Evolutionary conservation across 2,797 vertebrate species (phyloP).

Genomic region (Centroberyx gerrardi): DNA sequence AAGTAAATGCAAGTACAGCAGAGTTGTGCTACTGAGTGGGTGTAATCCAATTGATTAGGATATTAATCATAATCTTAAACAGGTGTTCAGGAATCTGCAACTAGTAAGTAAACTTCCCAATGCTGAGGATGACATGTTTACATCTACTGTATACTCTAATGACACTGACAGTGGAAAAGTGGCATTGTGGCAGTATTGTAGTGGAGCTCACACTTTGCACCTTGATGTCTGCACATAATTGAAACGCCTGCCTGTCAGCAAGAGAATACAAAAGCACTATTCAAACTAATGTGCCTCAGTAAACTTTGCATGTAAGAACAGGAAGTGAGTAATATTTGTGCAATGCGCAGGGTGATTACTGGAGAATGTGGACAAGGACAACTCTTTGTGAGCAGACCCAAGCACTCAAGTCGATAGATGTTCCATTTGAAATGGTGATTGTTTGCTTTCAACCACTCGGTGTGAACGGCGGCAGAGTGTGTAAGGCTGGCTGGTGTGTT

Average conservation of each 20-base stretch:
- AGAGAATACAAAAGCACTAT: constrained; percentile 8
- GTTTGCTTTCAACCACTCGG: constrained; percentile 58
- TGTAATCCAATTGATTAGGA: neutral
- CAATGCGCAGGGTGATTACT: neutral
- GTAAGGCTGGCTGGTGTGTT: constrained; percentile 65
- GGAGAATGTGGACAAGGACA: constrained; percentile 21
- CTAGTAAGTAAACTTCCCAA: neutral
- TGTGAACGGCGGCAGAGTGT: constrained; percentile 42
- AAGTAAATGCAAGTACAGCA: no score
- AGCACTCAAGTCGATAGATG: constrained; percentile 24
- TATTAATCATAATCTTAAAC: neutral
- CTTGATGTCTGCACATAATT: neutral
- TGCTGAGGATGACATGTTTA: neutral
- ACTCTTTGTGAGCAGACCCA: constrained; percentile 30
- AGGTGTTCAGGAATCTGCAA: neutral
- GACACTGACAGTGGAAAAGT: no score
- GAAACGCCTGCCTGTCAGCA: neutral
- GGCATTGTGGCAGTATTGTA: neutral
- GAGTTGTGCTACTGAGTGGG: no score
- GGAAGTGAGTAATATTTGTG: constrained; percentile 44
- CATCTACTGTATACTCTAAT: no score
- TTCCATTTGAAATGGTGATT: constrained; percentile 54
- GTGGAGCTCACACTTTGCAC: neutral
- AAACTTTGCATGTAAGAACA: constrained; percentile 20
- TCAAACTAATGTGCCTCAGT: neutral